phyloP scores from a whole-genome alignment of 2,888 invertebrate genomes.

The Troglohyphantes excavatus region DNA sequence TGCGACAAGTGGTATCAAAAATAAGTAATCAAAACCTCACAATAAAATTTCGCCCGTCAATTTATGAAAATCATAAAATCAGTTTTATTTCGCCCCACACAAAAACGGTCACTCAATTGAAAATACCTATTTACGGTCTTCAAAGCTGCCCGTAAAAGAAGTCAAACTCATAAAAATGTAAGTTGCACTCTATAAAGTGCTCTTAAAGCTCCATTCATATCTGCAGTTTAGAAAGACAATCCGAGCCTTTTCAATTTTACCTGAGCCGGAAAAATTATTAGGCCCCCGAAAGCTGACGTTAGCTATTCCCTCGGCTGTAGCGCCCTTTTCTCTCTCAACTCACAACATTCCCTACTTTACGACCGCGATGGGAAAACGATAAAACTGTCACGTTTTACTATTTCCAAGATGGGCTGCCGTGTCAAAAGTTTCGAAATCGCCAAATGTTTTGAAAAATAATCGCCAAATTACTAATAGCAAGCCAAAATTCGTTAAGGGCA shows the following conservation, averaged over 20 bases:
- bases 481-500: too few relatives aligned
- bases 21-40: background rate
- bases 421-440: too few relatives aligned
- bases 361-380: constrained; percentile 73
- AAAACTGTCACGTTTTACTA: constrained; percentile 76
- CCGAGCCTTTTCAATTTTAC: constrained; percentile 71
- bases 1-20: background rate
- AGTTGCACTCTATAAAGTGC: constrained; percentile 53
- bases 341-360: constrained; percentile 57
- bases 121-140: constrained; percentile 28
- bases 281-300: constrained; percentile 61
- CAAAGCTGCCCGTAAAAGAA: background rate
- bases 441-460: too few relatives aligned
- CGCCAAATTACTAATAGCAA: too few relatives aligned
- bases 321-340: background rate
- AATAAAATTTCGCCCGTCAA: constrained; percentile 28
- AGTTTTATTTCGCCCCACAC: constrained; percentile 28
- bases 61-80: constrained; percentile 40
- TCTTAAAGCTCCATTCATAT: constrained; percentile 59
- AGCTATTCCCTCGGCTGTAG: constrained; percentile 34
- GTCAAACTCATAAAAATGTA: constrained; percentile 47
- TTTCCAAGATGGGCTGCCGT: constrained; percentile 4
- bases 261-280: constrained; percentile 72
- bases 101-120: constrained; percentile 1
- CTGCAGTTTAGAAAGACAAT: constrained; percentile 66